A percentile compares a stretch with the other conserved stretches of the same genome.
These are phyloP conservation scores for Aselliscus stoliczkanus DNA, from an alignment of 2,797 vertebrate species.

Conservation along the genomic window DNA sequence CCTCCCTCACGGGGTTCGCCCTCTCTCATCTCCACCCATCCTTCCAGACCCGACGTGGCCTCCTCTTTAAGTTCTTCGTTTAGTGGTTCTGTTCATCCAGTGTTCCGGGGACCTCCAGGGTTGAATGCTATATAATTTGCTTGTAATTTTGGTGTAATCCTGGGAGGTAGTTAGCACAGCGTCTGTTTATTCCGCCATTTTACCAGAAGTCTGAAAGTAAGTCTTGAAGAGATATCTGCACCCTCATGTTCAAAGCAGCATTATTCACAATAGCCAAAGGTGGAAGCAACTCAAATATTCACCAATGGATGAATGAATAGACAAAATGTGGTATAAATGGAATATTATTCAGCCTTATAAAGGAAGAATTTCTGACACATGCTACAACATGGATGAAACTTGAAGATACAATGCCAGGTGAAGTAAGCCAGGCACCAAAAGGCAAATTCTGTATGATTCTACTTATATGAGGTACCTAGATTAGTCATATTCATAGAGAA, in stretches of 20 bases:
- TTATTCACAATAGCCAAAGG: background rate
- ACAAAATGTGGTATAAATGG: background rate
- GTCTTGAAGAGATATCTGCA: background rate
- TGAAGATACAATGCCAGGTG: background rate
- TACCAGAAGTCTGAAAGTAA: too few relatives aligned
- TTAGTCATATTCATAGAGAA: too few relatives aligned
- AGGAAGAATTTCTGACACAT: background rate
- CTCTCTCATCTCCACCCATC: too few relatives aligned
- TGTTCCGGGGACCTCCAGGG: too few relatives aligned
- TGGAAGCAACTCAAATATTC: background rate
- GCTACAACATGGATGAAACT: background rate
- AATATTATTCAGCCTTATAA: background rate
- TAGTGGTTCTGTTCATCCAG: too few relatives aligned
- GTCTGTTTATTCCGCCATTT: too few relatives aligned
- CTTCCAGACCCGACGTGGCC: too few relatives aligned
- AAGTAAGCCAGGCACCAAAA: background rate
- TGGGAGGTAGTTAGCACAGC: too few relatives aligned
- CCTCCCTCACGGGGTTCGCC: too few relatives aligned
- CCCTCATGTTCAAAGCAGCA: background rate
- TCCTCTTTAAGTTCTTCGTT: too few relatives aligned
- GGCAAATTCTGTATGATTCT: background rate
- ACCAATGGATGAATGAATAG: background rate
- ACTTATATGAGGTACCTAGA: background rate
- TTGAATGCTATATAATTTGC: too few relatives aligned
- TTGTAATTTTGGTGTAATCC: too few relatives aligned